Evolutionary conservation across 2,113 vertebrate genomes (phyloP).

Genomic region (Anoplopoma fimbria): DNA sequence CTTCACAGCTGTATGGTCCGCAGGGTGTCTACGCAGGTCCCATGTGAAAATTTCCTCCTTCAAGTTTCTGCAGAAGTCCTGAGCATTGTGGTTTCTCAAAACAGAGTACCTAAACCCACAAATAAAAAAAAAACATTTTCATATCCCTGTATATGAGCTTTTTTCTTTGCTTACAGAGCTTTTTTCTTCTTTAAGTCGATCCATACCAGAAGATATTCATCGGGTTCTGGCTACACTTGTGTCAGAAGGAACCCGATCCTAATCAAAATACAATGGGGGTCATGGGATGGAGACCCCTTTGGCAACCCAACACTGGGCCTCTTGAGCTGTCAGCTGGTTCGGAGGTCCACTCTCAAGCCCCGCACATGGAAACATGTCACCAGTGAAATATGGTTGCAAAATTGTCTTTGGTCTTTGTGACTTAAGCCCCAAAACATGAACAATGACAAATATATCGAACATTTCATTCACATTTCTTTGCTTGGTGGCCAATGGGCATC

Average conservation of each 20-base stretch:
- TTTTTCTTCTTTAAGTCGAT: not conserved
- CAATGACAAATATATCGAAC: not conserved
- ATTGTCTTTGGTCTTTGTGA: not conserved
- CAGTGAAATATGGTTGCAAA: not conserved
- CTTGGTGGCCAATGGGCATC: not conserved
- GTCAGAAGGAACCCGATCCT: slow-evolving; percentile 50
- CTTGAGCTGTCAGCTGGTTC: slow-evolving; percentile 22
- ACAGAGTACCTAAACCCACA: not conserved
- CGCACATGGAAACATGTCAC: slow-evolving; percentile 1
- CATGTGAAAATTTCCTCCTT: not conserved
- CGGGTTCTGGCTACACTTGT: slow-evolving; percentile 14
- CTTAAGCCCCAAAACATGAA: not conserved
- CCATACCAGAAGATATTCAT: slow-evolving; percentile 36
- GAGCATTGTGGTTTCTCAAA: slow-evolving; percentile 2
- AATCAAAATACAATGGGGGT: slow-evolving; percentile 61
- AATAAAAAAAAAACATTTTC: not conserved
- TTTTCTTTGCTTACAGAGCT: slow-evolving; percentile 12
- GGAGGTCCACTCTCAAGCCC: slow-evolving; percentile 7
- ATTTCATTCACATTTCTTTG: not conserved
- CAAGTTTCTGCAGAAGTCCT: not conserved
- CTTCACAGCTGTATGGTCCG: slow-evolving; percentile 51
- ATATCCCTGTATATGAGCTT: not conserved
- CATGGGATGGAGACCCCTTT: slow-evolving; percentile 54
- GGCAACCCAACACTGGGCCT: slow-evolving; percentile 41
- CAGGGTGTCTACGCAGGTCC: not conserved